Evolutionary conservation across 1,140 invertebrate genomes (phyloP).

Genomic region (Hesperophylax magnus): DNA sequence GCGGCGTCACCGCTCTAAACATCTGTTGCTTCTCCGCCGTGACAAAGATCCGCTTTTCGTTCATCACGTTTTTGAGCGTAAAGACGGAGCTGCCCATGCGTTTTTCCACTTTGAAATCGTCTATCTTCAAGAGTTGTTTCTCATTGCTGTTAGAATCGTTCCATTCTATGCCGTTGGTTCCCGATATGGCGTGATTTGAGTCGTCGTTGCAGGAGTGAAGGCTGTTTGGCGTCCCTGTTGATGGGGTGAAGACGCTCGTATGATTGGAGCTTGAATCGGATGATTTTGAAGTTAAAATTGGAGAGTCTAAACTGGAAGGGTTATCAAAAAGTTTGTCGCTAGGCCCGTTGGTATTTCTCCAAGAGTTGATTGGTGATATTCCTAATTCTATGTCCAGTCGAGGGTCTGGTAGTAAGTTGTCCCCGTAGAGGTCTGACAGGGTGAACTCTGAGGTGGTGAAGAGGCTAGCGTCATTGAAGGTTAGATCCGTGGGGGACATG

Average conservation of each 20-base stretch:
- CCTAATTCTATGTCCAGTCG: background rate
- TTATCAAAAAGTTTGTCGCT: constrained; percentile 1
- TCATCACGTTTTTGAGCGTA: constrained; percentile 14
- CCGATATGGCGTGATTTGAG: constrained; percentile 44
- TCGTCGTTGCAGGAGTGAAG: constrained; percentile 28
- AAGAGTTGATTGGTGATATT: background rate
- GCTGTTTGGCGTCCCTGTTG: constrained; percentile 43
- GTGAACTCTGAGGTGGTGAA: constrained; percentile 70
- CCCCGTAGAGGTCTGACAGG: constrained; percentile 64
- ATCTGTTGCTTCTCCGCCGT: constrained; percentile 8
- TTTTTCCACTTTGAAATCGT: constrained; percentile 17
- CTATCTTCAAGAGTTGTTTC: background rate
- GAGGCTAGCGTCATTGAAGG: constrained; percentile 63
- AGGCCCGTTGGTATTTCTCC: constrained; percentile 48
- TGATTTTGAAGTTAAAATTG: constrained; percentile 35
- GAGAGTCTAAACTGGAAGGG: background rate
- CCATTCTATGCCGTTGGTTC: constrained; percentile 49
- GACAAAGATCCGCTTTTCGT: constrained; percentile 30
- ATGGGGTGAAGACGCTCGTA: constrained; percentile 51
- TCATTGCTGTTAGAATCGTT: constrained; percentile 50
- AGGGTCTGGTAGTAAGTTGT: constrained; percentile 58
- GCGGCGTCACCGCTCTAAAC: background rate
- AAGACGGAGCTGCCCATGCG: constrained; percentile 36
- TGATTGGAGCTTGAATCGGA: constrained; percentile 52
- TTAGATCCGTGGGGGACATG: constrained; percentile 61